These are phyloP conservation scores for Aphaenogaster rudis DNA, from an alignment of 1,140 invertebrate species.

Conservation along the genomic window DNA sequence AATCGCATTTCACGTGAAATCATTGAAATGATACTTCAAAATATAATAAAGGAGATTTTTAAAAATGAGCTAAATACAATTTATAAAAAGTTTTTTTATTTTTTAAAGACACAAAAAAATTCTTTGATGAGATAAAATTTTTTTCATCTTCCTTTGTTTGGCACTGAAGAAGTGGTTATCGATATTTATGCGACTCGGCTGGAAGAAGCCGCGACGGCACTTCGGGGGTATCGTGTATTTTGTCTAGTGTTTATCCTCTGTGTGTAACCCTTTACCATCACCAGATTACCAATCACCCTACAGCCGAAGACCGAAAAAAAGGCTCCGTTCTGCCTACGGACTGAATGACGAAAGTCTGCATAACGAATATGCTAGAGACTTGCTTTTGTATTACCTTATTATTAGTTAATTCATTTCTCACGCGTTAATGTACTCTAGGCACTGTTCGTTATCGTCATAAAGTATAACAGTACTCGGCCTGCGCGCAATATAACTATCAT, in stretches of 20 bases:
- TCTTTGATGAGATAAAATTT: background rate
- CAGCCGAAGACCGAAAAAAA: constrained; percentile 80
- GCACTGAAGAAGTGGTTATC: constrained; percentile 66
- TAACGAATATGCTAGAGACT: constrained; percentile 68
- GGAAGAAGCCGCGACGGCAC: constrained; percentile 53
- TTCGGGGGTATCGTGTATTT: constrained; percentile 87
- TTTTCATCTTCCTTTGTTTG: constrained; percentile 62
- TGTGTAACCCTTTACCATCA: constrained; percentile 85
- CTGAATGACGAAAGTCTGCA: constrained; percentile 74
- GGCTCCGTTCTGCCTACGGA: constrained; percentile 74
- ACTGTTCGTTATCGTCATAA: constrained; percentile 58
- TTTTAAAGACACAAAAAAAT: background rate
- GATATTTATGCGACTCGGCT: constrained; percentile 57
- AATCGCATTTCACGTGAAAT: background rate
- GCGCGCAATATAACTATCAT: constrained; percentile 36
- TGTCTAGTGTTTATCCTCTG: constrained; percentile 88
- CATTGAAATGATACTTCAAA: background rate
- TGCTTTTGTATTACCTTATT: constrained; percentile 71
- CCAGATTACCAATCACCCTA: constrained; percentile 82
- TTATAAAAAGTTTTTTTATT: background rate
- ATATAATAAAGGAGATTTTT: background rate
- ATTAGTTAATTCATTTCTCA: constrained; percentile 65
- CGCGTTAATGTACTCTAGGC: constrained; percentile 69
- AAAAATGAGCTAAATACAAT: background rate
- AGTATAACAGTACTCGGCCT: constrained; percentile 60